These are phyloP conservation scores for Thecophora atra DNA, from an alignment of 2,888 invertebrate species.

Conservation along the genomic window DNA sequence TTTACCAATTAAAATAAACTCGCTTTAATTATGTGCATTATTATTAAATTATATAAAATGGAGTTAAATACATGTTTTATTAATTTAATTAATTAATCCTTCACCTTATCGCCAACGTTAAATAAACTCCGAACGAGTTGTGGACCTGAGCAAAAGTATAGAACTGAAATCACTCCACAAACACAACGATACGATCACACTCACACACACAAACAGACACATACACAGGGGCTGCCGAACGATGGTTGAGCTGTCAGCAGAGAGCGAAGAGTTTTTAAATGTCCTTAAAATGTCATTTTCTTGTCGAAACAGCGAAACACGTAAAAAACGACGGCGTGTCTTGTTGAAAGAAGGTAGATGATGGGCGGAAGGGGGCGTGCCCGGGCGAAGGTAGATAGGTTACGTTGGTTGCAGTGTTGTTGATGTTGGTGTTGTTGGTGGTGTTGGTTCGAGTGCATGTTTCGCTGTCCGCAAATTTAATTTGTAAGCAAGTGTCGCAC, in stretches of 20 bases:
- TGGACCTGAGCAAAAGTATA: background rate
- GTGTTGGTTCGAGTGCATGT: background rate
- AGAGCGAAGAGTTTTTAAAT: background rate
- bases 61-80: no score
- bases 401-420: no score
- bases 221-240: background rate
- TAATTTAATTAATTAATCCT: no score
- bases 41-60: no score
- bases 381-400: no score
- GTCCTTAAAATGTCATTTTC: constrained; percentile 14
- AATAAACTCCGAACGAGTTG: background rate
- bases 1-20: no score
- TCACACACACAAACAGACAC: constrained; percentile 15
- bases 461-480: background rate
- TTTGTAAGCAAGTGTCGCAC: background rate
- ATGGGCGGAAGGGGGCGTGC: background rate
- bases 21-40: no score
- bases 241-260: background rate
- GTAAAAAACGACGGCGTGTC: background rate
- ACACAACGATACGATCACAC: background rate
- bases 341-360: background rate
- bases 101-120: no score
- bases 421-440: background rate
- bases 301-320: background rate
- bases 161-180: background rate